Evolutionary conservation across 2,797 vertebrate genomes (phyloP), one percentile per base, ranked within the genome.

Genomic region (Rallus crepitans): DNA sequence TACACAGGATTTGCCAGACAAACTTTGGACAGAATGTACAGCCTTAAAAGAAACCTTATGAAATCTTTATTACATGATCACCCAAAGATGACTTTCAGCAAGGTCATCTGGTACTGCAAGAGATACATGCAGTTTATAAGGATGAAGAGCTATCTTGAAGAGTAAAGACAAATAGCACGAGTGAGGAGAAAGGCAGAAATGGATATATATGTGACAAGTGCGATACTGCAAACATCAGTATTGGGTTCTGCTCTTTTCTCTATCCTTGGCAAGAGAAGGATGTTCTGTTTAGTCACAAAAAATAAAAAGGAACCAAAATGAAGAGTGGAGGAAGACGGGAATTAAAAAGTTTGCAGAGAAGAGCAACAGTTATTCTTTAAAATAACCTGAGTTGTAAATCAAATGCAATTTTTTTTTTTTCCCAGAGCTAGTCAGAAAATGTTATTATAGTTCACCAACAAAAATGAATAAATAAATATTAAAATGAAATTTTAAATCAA

Each of bases 161-260:
- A 97, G 95, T 94, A 96, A 97, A 96, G 94, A 97, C 66, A 94
- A 96, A 96, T 83, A 88, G 50, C 14, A 21, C 52, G 25, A 96
- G 28, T 37, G 56, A 79, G 53, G 91, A 85, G 81, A 82, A 97
- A 85, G 52, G 56, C 42, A 72, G 69, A 79, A 63, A 73, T 81
- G 52, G 37, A 76, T 77, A 72, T 35, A 77, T 35, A 77, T 42
- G 66, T 94, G 93, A 93, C 91, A 96, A 94, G 12, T 69, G 52
- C 1, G 2, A 61, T 87, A 65, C 31, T 81, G n/a, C 30, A 89
- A 63, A 65, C 8, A 37, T 68, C 40, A n/a, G 14, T 72, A 55
- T 45, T 83, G 15, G 31, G n/a, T 87, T 33, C 60, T 68, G 53
- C 65, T 93, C 27, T 72, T 85, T 81, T 87, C 57, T 28, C 31